A percentile compares a stretch with the other conserved stretches of the same genome.
These are phyloP conservation scores for Sterna hirundo DNA, from an alignment of 2,113 vertebrate genomes.

Conservation along the genomic window DNA sequence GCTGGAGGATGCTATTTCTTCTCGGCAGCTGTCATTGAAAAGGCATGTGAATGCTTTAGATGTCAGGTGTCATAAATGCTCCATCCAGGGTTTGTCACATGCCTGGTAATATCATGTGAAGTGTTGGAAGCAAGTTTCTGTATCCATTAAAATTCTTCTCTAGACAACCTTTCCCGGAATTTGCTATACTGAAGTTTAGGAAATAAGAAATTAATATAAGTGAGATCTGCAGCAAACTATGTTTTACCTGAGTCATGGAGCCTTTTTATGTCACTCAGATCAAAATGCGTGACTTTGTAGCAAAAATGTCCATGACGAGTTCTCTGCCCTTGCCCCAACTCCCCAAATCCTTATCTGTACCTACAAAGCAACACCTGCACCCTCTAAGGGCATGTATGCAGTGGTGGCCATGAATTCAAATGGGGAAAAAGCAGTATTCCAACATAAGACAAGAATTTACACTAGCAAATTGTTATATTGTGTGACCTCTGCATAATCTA, in stretches of 20 bases:
- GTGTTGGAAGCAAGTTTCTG: conserved; percentile 16
- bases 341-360: neutral
- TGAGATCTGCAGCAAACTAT: neutral
- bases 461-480: neutral
- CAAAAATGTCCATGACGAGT: neutral
- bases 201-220: neutral
- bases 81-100: conserved; percentile 56
- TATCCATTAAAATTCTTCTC: neutral
- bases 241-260: neutral
- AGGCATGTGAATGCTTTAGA: conserved; percentile 68
- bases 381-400: neutral
- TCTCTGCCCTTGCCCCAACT: neutral
- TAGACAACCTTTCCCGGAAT: neutral
- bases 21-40: conserved; percentile 72
- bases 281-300: neutral
- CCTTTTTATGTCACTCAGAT: neutral
- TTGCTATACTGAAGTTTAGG: neutral
- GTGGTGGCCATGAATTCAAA: neutral
- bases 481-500: neutral
- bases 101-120: conserved; percentile 58
- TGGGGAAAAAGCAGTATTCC: neutral
- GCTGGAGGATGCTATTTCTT: conserved; percentile 77
- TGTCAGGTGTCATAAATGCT: conserved; percentile 70
- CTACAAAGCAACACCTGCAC: neutral
- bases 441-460: neutral